Evolutionary conservation across 2,797 vertebrate genomes (phyloP).

Genomic region (Labeo calbasu): DNA sequence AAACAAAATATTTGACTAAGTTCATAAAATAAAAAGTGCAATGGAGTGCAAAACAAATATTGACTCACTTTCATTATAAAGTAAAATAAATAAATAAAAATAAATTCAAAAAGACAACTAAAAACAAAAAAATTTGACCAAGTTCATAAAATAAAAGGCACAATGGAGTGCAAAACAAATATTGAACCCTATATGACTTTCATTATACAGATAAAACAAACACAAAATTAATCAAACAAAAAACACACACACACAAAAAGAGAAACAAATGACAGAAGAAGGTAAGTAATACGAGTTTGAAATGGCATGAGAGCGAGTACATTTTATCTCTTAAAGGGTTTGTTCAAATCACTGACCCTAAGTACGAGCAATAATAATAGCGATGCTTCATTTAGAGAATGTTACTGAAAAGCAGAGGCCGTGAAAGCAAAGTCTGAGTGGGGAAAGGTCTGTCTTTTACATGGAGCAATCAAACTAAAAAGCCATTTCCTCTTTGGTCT

Average conservation of each 20-base stretch:
- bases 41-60: too few species aligned
- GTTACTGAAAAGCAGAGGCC: neutral
- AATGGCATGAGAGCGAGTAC: too few species aligned
- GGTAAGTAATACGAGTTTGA: too few species aligned
- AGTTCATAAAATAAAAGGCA: too few species aligned
- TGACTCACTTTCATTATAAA: too few species aligned
- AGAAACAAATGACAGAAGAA: neutral
- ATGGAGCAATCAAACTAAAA: neutral
- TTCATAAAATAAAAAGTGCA: too few species aligned
- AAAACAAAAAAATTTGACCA: too few species aligned
- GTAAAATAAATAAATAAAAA: too few species aligned
- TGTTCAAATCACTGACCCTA: neutral
- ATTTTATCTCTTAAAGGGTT: too few species aligned
- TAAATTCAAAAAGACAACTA: too few species aligned
- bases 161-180: too few species aligned
- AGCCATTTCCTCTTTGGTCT: neutral
- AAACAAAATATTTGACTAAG: too few species aligned
- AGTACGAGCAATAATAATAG: neutral
- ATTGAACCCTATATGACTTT: neutral
- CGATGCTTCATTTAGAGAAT: neutral
- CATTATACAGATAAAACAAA: neutral
- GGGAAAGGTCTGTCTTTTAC: neutral
- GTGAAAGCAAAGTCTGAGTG: neutral
- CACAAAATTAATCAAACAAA: neutral
- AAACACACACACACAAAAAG: neutral